Evolutionary conservation across 2,888 invertebrate genomes (phyloP), one percentile per base, ranked within the genome.

Genomic region (Eristalis arbustorum): DNA sequence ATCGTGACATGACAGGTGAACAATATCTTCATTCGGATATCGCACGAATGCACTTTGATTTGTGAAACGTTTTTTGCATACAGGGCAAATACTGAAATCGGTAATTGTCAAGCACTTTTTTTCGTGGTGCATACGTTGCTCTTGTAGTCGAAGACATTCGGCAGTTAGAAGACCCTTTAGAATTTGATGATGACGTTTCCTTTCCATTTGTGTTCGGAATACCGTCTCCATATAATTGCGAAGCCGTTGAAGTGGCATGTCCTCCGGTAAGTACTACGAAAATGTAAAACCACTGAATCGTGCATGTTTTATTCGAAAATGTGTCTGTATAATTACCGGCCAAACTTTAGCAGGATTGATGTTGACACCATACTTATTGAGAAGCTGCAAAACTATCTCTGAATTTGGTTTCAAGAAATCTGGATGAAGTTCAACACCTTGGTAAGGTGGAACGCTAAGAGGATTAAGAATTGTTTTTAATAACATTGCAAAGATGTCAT

Each of bases 31-130:
- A 92, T 96, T 97, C 1, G 98, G 97, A 93, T 97, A 97, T 64
- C 98, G 94, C 6, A 98, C 97, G 92, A 99, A 97, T 28, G 98
- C 98, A 93, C 98, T 98, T 93, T 97, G 97, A 92, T 97, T 97
- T 22, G 97, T 96, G 92, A 99, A 98, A 76, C 97, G 95, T 91
- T 99, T 99, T 91, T 96, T 97, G 92, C 99, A 99, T 1, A 97
- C 97, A 0, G 96, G 95, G 92, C 99, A 99, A 74, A 97, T 95
- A 90, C 96, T 97, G 90, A 96, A 95, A 89, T 98, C 98, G 22
- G 96, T 97, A 89, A 99, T 96, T 1, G 96, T 93, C 64, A 98
- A 96, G 90, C 95, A 96, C 91, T 97, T 96, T 1, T 96, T 96
- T 92, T 98, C 97, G 90, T 96, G 95, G 89, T 95, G 95, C 92